Base-by-base conservation (phyloP, 2,797 vertebrate genomes). In the Coilia nasus region DNA sequence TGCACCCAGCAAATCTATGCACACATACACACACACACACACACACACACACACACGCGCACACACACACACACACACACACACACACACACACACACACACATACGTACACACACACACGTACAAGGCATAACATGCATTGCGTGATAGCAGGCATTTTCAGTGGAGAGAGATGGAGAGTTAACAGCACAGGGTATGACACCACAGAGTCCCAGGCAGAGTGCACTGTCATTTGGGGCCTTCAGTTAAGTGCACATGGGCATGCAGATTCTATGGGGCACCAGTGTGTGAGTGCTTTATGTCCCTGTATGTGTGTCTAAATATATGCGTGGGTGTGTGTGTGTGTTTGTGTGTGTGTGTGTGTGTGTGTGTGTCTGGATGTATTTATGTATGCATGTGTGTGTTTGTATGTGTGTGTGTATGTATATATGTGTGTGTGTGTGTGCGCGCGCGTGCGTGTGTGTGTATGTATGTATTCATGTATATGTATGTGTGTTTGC, bases 171-270 rank as follows among this genome's bases (percentile, higher is more conserved):
- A 81, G 75, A 84, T 44, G 15, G 12, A 50, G 46, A 19, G 54
- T 81, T 46, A 64, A 83, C 28, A 28, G 81, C 71, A 67, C 21
- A 64, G 75, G 80, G 41, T 83, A 60, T 81, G 82, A 81, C 25
- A 67, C 23, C 35, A 64, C 46, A 50, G 83, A 81, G 78, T 81
- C 83, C 57, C 81, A 81, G 81, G 83, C 47, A 71, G 54, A 9
- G 25, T 47, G n/a, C 81, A 59, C 47, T 23, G 59, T 11, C 75
- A 17, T 85, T 59, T 50, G 84, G 57, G 78, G 78, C 31, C 62
- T 9, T 31, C n/a, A 81, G 78, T 3, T 44, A 31, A 84, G 83
- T 19, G 46, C 44, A 71, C n/a, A 75, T 81, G 35, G 35, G 56
- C 60, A 75, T 23, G 35, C 78, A 75, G 71, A 59, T 28, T n/a